A percentile compares a stretch with the other conserved stretches of the same genome.
These are phyloP conservation scores for Atractosteus spatula DNA, from an alignment of 2,113 vertebrate genomes.

Conservation along the genomic window DNA sequence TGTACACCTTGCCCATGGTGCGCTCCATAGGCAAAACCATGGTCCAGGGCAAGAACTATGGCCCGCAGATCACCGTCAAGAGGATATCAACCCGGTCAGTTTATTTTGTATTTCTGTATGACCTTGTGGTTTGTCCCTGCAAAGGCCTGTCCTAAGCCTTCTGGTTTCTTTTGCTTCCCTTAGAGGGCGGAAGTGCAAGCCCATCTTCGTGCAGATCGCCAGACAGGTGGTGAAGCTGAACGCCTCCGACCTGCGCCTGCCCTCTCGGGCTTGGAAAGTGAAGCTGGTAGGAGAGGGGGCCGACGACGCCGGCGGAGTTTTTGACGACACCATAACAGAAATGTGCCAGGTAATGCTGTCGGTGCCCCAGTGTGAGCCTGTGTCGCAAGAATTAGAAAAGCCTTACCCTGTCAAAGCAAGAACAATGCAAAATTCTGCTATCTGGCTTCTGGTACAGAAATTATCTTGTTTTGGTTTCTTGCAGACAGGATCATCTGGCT, in stretches of 20 bases:
- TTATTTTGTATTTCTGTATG: background rate
- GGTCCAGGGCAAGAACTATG: conserved; percentile 84
- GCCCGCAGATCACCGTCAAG: conserved; percentile 81
- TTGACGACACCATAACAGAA: conserved; percentile 82
- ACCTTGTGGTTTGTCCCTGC: conserved; percentile 3
- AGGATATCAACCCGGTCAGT: conserved; percentile 80
- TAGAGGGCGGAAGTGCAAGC: conserved; percentile 79
- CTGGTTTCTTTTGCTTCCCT: conserved; percentile 1
- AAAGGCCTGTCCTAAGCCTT: no score
- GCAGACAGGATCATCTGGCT: no score
- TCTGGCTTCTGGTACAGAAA: no score
- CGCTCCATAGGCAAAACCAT: conserved; percentile 84
- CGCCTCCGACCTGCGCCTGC: conserved; percentile 77
- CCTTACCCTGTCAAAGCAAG: no score
- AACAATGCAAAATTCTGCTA: no score
- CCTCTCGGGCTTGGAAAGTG: conserved; percentile 81
- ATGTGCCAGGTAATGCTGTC: conserved; percentile 74
- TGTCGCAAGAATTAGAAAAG: no score
- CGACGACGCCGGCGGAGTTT: conserved; percentile 81
- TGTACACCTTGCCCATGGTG: conserved; percentile 81
- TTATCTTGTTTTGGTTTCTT: no score
- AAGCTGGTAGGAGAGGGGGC: conserved; percentile 81
- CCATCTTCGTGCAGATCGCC: conserved; percentile 81
- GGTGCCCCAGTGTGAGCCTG: no score
- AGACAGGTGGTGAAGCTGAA: conserved; percentile 83